Evolutionary conservation across 2,888 invertebrate species (phyloP), one percentile per base, ranked within the genome.

Genomic region (Hyalella azteca): DNA sequence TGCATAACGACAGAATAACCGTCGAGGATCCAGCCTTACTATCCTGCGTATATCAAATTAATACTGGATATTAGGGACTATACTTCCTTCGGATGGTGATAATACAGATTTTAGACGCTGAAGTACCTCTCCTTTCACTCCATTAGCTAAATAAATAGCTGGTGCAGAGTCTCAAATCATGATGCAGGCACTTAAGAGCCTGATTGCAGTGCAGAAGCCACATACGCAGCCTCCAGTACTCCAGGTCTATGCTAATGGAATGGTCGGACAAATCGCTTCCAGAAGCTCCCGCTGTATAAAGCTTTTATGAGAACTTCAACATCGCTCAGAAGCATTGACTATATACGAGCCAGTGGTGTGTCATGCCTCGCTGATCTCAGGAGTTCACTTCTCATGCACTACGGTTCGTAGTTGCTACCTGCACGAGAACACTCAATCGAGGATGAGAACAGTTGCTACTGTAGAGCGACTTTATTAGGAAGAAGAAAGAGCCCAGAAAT

Each of bases 181-280:
- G 13, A 7, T 54, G 19, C 13, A 19, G 5, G n/a, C 26, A 5
- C 54, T 54, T 26, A 54, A 54, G 26, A 29, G 54, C 26, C 11
- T 54, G 54, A 54, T 54, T 54, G 54, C 54, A 54, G 54, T 54
- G 54, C 54, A 4, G 54, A 22, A 29, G 54, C 29, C 22, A 54
- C 54, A 54, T 54, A 54, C 54, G 54, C 54, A 54, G n/a, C 54
- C 54, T 54, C 9, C 54, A 54, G 26, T n/a, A n/a, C 45, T 15
- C 15, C 45, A 45, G 15, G 66, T 36, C 29, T 66, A 66, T 66
- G 66, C 39, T 66, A 66, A 66, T 66, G 66, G 36, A 66, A 66
- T 36, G 36, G 66, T 36, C 66, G 36, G 36, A 66, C 66, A 66
- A 66, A 66, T 36, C 36, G 66, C 66, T 15, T 66, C 66, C 66